Evolutionary conservation across 37 sponge, comb jelly and placozoan species (phyloP).

Genomic region (Axinella damicornis): DNA sequence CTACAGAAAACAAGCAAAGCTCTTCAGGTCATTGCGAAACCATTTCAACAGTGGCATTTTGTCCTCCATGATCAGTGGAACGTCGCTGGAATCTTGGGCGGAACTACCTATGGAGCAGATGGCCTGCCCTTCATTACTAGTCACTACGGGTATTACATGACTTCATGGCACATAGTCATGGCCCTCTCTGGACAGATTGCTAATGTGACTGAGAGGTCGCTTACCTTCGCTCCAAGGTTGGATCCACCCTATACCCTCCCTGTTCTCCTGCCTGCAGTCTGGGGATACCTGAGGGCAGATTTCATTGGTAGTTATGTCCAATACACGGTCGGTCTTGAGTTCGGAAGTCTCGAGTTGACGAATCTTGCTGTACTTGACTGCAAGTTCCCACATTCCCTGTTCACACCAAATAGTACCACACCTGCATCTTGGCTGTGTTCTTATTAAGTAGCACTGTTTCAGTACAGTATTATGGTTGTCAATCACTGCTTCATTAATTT

Average conservation of each 20-base stretch:
- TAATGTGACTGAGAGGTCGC: conserved; percentile 12
- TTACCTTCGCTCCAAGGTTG: background rate
- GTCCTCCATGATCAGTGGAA: conserved; percentile 33
- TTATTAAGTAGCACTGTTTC: too few species aligned
- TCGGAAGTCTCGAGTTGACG: background rate
- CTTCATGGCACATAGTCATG: conserved; percentile 38
- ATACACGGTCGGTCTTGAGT: conserved; percentile 20
- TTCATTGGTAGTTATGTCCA: background rate
- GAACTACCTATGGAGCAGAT: background rate
- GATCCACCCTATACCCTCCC: background rate
- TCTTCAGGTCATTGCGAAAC: background rate
- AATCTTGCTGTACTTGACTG: background rate
- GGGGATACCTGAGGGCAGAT: conserved; percentile 1
- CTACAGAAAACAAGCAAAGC: background rate
- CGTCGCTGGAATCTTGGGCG: conserved; percentile 24
- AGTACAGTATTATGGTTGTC: too few species aligned
- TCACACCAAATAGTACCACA: background rate
- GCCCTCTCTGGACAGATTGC: conserved; percentile 31
- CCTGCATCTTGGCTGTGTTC: too few species aligned
- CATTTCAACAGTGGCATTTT: background rate
- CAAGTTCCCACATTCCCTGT: background rate
- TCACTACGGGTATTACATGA: conserved; percentile 46
- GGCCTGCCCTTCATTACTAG: conserved; percentile 27
- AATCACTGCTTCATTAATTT: too few species aligned
- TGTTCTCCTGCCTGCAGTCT: conserved; percentile 21